Evolutionary conservation across 2,113 vertebrate genomes (phyloP).

Genomic region (Eira barbara): DNA sequence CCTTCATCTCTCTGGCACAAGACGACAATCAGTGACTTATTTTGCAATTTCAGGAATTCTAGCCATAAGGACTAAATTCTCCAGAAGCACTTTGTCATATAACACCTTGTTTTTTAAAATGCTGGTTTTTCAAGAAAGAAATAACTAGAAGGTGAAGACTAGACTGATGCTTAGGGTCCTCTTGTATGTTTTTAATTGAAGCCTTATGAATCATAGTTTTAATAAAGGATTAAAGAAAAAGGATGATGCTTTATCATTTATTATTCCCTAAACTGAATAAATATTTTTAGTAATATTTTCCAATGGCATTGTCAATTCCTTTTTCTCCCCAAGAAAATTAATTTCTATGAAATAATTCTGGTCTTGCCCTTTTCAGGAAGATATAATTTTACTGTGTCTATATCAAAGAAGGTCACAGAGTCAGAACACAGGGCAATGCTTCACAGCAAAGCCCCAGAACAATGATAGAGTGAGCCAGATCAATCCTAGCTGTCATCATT

Average conservation of each 20-base stretch:
- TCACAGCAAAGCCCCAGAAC: background rate
- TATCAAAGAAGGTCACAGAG: constrained; percentile 53
- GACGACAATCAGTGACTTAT: constrained; percentile 59
- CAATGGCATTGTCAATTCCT: background rate
- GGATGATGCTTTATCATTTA: background rate
- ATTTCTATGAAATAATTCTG: constrained; percentile 52
- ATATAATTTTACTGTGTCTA: constrained; percentile 38
- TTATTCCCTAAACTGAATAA: constrained; percentile 34
- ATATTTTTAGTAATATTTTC: constrained; percentile 36
- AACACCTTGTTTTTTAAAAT: background rate
- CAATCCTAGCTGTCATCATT: background rate
- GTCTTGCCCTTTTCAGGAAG: constrained; percentile 59
- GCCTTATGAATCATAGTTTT: constrained; percentile 17
- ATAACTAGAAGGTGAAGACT: background rate
- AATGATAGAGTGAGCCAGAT: background rate
- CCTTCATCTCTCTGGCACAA: constrained; percentile 57
- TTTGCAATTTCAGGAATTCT: constrained; percentile 48
- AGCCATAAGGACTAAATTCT: constrained; percentile 46
- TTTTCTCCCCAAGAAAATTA: constrained; percentile 35
- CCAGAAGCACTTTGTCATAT: constrained; percentile 43
- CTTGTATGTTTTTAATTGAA: constrained; percentile 27
- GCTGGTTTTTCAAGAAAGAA: constrained; percentile 2
- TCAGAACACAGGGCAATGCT: background rate
- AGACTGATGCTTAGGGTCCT: background rate
- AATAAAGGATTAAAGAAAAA: constrained; percentile 22